phyloP scores from a whole-genome alignment of 2,888 invertebrate species.

The Ryuthela nishihirai region DNA sequence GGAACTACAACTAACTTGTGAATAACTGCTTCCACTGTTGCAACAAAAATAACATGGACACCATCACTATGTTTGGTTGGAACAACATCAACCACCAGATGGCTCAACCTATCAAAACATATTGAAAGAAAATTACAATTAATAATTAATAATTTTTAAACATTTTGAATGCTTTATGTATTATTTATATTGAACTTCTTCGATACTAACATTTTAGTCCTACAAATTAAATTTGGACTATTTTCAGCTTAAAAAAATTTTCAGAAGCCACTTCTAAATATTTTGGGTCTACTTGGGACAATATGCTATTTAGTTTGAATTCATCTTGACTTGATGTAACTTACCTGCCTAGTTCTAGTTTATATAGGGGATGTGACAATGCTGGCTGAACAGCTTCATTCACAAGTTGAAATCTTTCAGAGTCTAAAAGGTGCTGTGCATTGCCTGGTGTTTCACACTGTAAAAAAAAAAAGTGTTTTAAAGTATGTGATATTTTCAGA shows the following conservation, averaged over 20 bases:
- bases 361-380: slow-evolving; percentile 65
- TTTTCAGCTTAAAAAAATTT: too few relatives aligned
- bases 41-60: slow-evolving; percentile 75
- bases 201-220: too few relatives aligned
- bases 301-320: too few relatives aligned
- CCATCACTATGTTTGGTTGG: slow-evolving; percentile 63
- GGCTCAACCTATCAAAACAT: slow-evolving; percentile 49
- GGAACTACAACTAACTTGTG: slow-evolving; percentile 77
- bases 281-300: too few relatives aligned
- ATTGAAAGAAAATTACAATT: not conserved
- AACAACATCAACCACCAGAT: slow-evolving; percentile 72
- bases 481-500: too few relatives aligned
- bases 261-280: too few relatives aligned
- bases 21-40: slow-evolving; percentile 68
- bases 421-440: slow-evolving; percentile 47
- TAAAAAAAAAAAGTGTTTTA: slow-evolving; percentile 1
- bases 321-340: too few relatives aligned
- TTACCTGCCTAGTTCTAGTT: slow-evolving; percentile 61
- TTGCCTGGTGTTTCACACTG: slow-evolving; percentile 40
- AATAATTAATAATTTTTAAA: not conserved
- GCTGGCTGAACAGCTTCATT: slow-evolving; percentile 76
- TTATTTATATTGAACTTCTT: too few relatives aligned
- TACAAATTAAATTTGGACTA: too few relatives aligned
- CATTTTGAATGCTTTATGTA: too few relatives aligned
- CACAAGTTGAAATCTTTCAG: slow-evolving; percentile 75